These are phyloP conservation scores for Neosilurus mollespiculum DNA, from an alignment of 2,797 vertebrate genomes.

Conservation along the genomic window DNA sequence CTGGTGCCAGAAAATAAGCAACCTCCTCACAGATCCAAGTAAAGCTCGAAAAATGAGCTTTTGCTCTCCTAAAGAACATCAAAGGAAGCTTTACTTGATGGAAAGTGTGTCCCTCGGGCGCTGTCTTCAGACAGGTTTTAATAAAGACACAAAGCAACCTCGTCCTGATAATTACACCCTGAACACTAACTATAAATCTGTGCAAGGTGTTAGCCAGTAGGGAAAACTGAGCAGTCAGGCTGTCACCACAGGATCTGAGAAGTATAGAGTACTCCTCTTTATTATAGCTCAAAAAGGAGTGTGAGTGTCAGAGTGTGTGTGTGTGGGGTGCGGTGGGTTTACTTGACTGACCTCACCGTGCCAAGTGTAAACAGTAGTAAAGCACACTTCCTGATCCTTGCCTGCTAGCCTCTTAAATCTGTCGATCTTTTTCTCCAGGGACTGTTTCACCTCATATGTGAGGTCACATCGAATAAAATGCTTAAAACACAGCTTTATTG, in stretches of 20 bases:
- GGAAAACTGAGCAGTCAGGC: slow-evolving; percentile 44
- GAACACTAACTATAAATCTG: slow-evolving; percentile 54
- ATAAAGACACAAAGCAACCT: slow-evolving; percentile 59
- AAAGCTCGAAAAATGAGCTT: slow-evolving; percentile 36
- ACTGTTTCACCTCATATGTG: not conserved
- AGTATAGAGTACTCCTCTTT: slow-evolving; percentile 40
- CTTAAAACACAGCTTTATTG: slow-evolving; percentile 24
- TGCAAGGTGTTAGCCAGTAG: slow-evolving; percentile 51
- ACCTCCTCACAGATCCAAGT: not conserved
- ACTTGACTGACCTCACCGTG: slow-evolving; percentile 8
- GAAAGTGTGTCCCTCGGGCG: slow-evolving; percentile 55
- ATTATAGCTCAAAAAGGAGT: slow-evolving; percentile 16
- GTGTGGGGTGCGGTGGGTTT: not conserved
- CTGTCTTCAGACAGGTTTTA: slow-evolving; percentile 57
- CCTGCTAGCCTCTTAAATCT: slow-evolving; percentile 16
- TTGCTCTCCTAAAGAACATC: slow-evolving; percentile 51
- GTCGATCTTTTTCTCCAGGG: not conserved
- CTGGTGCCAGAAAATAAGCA: slow-evolving; percentile 26
- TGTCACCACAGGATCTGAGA: slow-evolving; percentile 40
- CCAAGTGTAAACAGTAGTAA: slow-evolving; percentile 12
- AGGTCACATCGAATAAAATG: not conserved
- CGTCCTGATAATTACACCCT: slow-evolving; percentile 67
- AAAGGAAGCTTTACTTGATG: slow-evolving; percentile 51
- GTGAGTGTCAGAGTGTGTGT: not conserved
- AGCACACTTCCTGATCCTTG: slow-evolving; percentile 1